These are phyloP conservation scores for Thymelicus lineola DNA, from an alignment of 2,888 invertebrate species.

Conservation along the genomic window DNA sequence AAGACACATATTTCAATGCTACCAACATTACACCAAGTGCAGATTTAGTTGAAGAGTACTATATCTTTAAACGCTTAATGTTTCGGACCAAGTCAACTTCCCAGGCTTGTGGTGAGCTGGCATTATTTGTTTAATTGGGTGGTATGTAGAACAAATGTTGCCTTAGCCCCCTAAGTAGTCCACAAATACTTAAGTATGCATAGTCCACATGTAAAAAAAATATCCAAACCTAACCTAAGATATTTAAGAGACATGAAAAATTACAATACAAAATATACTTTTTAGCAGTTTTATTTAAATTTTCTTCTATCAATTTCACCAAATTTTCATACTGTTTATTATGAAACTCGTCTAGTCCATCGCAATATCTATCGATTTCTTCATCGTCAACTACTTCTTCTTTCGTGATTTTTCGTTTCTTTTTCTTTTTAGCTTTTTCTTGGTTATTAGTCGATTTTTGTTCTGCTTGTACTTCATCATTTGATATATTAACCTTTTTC, in stretches of 20 bases:
- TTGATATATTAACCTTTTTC: background rate
- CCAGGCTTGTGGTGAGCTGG: no score
- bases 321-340: constrained; percentile 74
- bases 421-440: constrained; percentile 42
- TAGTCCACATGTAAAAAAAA: no score
- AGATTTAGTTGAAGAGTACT: no score
- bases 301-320: constrained; percentile 74
- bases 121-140: no score
- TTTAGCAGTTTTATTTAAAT: constrained; percentile 60
- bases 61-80: no score
- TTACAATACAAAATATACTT: background rate
- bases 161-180: no score
- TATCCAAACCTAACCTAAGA: no score
- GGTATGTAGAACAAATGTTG: no score
- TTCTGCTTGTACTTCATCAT: background rate
- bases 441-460: background rate
- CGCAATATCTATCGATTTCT: constrained; percentile 77
- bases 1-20: no score
- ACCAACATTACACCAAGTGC: no score
- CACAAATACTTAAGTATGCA: no score
- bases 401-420: constrained; percentile 49
- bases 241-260: background rate
- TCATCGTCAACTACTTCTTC: constrained; percentile 71
- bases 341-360: constrained; percentile 71
- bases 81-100: no score